Base-by-base conservation (phyloP, 2,888 invertebrate species). In the Epsilonema sp. region DNA sequence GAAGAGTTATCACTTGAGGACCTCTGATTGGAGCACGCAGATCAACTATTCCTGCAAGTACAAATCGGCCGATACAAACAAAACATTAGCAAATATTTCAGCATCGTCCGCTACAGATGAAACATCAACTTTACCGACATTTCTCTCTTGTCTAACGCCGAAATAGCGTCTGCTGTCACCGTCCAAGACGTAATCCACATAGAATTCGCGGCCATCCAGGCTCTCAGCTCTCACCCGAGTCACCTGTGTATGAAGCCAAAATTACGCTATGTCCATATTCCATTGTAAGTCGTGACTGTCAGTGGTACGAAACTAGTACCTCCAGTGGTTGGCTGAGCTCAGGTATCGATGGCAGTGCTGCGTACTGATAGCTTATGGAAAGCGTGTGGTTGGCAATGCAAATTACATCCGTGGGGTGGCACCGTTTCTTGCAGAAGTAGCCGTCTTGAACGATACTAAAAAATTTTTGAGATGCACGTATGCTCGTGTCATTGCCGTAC, bases 341-440 rank as follows among this genome's bases (percentile, higher is more conserved):
- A 45, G 52, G 54, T 13, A 64, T 49, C 0, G 60, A 51, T 0
- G 69, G 69, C 42, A 70, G 55, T 3, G 65, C 58, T 2, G 69
- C 52, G 55, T 64, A 67, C 51, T 68, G 68, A 58, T 65, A 69
- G 37, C 67, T 59, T 5, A 70, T 60, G 26, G 67, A 67, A 42
- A 57, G 60, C 1, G 69, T 69, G 49, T 61, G 61, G 53, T 70
- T 68, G 43, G 60, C 56, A 19, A 63, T 51, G 51, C 70, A 70
- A 3, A 51, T 51, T 25, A 58, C 54, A 49, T 69, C 67, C 8
- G 50, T 49, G 16, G 51, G 49, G 13, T 54, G 53, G 48, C 66
- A 67, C 22, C 55, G 50, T 51, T 61, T 57, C 49, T 61, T 52
- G 42, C 63, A 62, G 3, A 59, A 56, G 44, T 55, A 63, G 2